These are phyloP conservation scores for Aleiodes sp. DNA, from an alignment of 1,140 invertebrate species.

Conservation along the genomic window DNA sequence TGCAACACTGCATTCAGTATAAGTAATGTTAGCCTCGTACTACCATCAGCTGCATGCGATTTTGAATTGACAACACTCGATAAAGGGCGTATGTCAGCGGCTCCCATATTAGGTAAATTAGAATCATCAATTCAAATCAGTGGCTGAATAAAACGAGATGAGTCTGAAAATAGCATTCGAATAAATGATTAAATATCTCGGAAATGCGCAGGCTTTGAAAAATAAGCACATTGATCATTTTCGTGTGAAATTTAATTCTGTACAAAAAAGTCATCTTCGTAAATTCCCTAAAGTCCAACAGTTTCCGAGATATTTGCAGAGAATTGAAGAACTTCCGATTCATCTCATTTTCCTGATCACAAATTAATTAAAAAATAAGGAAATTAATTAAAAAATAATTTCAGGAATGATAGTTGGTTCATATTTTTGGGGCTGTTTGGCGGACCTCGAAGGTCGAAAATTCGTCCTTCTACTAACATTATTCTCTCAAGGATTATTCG, in stretches of 20 bases:
- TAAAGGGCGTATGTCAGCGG: conserved; percentile 64
- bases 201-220: too few species aligned
- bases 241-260: too few species aligned
- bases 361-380: neutral
- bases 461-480: conserved; percentile 60
- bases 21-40: conserved; percentile 60
- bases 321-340: neutral
- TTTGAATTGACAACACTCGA: conserved; percentile 63
- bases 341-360: neutral
- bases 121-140: too few species aligned
- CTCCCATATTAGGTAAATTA: conserved; percentile 52
- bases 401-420: conserved; percentile 67
- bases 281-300: too few species aligned
- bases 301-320: too few species aligned
- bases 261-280: too few species aligned
- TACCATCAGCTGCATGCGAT: conserved; percentile 69
- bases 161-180: too few species aligned
- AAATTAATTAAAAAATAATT: neutral
- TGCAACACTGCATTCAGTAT: conserved; percentile 62
- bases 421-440: conserved; percentile 66
- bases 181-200: too few species aligned
- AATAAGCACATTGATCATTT: too few species aligned
- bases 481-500: conserved; percentile 61
- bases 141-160: too few species aligned
- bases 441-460: conserved; percentile 62